Evolutionary conservation across 2,797 vertebrate genomes (phyloP), one percentile per base, ranked within the genome.

Genomic region (Ctenochaetus hawaiiensis): DNA sequence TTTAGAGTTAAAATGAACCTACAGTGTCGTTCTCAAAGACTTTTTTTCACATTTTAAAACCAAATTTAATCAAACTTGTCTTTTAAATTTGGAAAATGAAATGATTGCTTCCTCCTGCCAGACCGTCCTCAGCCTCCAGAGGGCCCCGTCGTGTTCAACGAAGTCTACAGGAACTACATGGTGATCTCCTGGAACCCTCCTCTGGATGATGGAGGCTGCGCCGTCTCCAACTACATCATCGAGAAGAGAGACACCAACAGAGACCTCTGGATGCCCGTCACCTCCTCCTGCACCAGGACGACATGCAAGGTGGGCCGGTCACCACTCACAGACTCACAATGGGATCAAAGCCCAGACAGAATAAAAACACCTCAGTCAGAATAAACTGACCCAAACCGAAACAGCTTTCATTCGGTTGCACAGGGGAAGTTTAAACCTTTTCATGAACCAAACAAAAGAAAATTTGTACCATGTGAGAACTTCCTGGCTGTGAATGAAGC

Each of bases 251-350:
- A 99, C 85, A 92, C 95, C 77, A 97, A 98, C 92, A 96, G 97
- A 93, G 98, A 99, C 23, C 43, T 99, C 56, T 99, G 98, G 98
- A 99, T 99, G 97, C 98, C 98, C 6, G 98, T 99, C 88, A 98
- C 95, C 54, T 95, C 96, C 39, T 96, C 98, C 85, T 96, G 95
- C 80, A 96, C 96, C 72, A 98, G 98, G 89, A 97, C 97, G 86
- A 94, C 96, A 45, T 99, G 97, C 95, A 99, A 89, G 77, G 81
- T 77, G 37, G 2, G 76, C 10, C 37, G 1, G 30, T 37, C 49
- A 11, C 23, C 0, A 9, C 23, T 20, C 37, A 53, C n/a, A 26
- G 6, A 10, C 30, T 30, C 30, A 30, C 30, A 41, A 10, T 10
- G 1, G 3, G 37, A 7, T 39, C 1, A 41, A 41, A 41, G 39